These are phyloP conservation scores for Rotaria macrura DNA, from an alignment of 2,888 invertebrate species.

Conservation along the genomic window DNA sequence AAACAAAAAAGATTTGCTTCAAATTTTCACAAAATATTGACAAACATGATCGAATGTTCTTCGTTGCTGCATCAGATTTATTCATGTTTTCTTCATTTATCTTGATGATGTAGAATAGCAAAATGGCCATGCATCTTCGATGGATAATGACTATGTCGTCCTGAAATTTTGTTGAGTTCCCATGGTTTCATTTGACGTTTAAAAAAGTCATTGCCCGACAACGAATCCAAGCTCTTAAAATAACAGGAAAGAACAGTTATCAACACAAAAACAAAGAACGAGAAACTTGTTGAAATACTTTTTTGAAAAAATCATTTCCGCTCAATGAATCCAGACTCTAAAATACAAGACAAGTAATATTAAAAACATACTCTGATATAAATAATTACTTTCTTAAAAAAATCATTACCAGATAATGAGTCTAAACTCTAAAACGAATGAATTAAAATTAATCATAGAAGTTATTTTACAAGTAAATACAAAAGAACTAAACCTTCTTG, in stretches of 20 bases:
- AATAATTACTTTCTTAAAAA: neutral
- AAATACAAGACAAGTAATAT: neutral
- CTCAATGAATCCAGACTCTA: neutral
- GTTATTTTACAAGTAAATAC: no score
- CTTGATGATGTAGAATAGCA: neutral
- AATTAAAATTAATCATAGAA: neutral
- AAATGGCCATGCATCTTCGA: neutral
- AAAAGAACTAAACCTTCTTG: neutral
- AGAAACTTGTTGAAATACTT: neutral
- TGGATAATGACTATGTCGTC: neutral
- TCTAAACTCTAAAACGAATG: neutral
- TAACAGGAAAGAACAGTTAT: neutral
- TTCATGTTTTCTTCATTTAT: neutral
- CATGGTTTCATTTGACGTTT: neutral
- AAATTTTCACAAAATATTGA: neutral
- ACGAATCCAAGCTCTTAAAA: neutral
- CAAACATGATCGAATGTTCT: neutral
- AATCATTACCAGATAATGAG: neutral
- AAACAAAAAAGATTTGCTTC: neutral
- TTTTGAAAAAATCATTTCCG: neutral
- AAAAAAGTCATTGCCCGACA: neutral
- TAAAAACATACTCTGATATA: no score
- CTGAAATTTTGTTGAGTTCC: neutral
- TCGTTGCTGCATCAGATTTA: neutral
- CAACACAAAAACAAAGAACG: no score